phyloP scores from a whole-genome alignment of 2,113 vertebrate species.

The Carassius gibelio region DNA sequence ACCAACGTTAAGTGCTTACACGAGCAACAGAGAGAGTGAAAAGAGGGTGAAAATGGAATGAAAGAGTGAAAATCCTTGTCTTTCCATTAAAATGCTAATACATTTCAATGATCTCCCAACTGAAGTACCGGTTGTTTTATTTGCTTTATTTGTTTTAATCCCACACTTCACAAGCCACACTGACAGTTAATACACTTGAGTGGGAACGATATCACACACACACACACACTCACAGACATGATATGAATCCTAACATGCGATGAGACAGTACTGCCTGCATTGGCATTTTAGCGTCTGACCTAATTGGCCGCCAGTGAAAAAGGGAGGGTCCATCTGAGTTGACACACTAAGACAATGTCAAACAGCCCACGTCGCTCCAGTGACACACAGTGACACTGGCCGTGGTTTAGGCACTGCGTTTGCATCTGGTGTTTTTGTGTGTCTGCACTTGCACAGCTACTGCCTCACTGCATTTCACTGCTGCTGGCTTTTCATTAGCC shows the following conservation, averaged over 20 bases:
- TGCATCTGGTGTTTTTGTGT: neutral
- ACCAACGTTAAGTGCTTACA: conserved; percentile 13
- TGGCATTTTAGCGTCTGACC: conserved; percentile 70
- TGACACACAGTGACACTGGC: conserved; percentile 3
- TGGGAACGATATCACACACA: neutral
- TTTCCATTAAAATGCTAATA: conserved; percentile 65
- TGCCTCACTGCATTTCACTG: conserved; percentile 14
- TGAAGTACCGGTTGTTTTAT: conserved; percentile 54
- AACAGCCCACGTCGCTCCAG: conserved; percentile 38
- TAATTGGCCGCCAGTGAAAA: conserved; percentile 59
- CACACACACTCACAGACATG: conserved; percentile 35
- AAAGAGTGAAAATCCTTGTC: conserved; percentile 49
- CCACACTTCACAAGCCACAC: conserved; percentile 40
- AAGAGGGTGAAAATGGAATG: neutral
- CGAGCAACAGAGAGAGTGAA: neutral
- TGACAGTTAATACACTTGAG: conserved; percentile 34
- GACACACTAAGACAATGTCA: conserved; percentile 40
- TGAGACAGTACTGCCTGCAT: conserved; percentile 51
- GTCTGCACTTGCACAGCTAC: neutral
- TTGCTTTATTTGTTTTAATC: conserved; percentile 50
- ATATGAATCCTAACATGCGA: conserved; percentile 41
- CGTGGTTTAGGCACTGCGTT: neutral
- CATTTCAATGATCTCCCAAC: conserved; percentile 55
- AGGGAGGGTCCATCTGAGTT: conserved; percentile 43
- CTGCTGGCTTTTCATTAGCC: conserved; percentile 36